A percentile compares a stretch with the other conserved stretches of the same genome.
Evolutionary conservation across 2,888 invertebrate genomes (phyloP).

Genomic region (Anthoptus insignis): DNA sequence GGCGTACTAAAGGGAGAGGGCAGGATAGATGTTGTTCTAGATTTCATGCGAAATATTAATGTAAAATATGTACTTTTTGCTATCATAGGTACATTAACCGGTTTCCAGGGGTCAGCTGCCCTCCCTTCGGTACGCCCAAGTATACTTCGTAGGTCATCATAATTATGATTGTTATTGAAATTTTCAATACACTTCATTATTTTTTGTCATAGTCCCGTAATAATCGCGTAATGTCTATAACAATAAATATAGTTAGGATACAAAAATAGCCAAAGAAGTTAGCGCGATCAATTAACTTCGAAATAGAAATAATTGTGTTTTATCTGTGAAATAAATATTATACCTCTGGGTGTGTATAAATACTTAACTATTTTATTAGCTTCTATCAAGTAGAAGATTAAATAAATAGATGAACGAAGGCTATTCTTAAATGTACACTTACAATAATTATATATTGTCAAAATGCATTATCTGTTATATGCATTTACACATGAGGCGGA

Average conservation of each 20-base stretch:
- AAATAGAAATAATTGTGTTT: conserved; percentile 3
- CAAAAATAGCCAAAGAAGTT: conserved; percentile 36
- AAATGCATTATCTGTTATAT: too few species aligned
- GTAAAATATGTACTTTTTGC: too few species aligned
- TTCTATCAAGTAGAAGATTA: background rate
- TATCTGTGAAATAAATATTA: conserved; percentile 1
- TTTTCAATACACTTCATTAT: background rate
- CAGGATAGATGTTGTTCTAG: too few species aligned
- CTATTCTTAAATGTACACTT: background rate
- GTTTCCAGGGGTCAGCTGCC: too few species aligned
- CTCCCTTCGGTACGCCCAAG: too few species aligned
- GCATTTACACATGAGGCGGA: background rate
- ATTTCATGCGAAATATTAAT: too few species aligned
- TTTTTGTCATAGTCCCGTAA: background rate
- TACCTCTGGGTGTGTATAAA: too few species aligned
- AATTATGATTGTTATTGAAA: background rate
- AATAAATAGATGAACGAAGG: background rate
- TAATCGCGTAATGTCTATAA: background rate
- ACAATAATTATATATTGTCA: background rate
- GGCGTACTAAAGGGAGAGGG: too few species aligned
- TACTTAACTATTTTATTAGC: background rate
- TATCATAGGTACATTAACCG: too few species aligned
- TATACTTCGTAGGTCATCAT: too few species aligned
- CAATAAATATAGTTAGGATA: background rate
- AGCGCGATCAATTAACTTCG: conserved; percentile 29